These are phyloP conservation scores for Nomada lathburiana DNA, from an alignment of 2,888 invertebrate genomes.

Conservation along the genomic window DNA sequence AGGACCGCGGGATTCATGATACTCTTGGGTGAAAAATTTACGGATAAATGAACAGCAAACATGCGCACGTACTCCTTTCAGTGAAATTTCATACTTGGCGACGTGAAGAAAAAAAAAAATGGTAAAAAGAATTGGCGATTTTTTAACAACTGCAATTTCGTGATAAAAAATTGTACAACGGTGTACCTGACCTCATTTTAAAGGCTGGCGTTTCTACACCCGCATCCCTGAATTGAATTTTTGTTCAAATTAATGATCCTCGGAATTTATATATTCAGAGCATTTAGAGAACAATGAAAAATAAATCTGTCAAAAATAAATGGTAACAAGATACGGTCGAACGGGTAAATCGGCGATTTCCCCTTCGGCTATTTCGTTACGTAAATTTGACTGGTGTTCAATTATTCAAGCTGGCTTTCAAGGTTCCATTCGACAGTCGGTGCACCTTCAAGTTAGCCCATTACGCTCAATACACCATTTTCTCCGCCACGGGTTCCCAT, in stretches of 20 bases:
- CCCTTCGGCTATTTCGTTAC: slow-evolving; percentile 61
- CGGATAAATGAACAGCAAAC: slow-evolving; percentile 4
- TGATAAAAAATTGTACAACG: too few species aligned
- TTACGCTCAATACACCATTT: slow-evolving; percentile 59
- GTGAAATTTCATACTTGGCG: neutral
- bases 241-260: too few species aligned
- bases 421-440: slow-evolving; percentile 57
- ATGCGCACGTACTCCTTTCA: neutral
- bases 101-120: neutral
- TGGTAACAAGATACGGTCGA: neutral
- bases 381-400: slow-evolving; percentile 69
- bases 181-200: too few species aligned
- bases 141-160: too few species aligned
- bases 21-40: neutral
- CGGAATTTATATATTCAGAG: too few species aligned
- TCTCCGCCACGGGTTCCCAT: slow-evolving; percentile 4
- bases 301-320: too few species aligned
- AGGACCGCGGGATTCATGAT: neutral
- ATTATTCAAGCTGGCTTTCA: slow-evolving; percentile 66
- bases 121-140: too few species aligned
- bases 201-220: too few species aligned
- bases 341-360: slow-evolving; percentile 51
- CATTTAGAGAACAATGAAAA: too few species aligned
- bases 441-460: slow-evolving; percentile 54
- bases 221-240: too few species aligned